phyloP scores from a whole-genome alignment of 92 coral and sea anemone species.

The Pocillopora grandis region DNA sequence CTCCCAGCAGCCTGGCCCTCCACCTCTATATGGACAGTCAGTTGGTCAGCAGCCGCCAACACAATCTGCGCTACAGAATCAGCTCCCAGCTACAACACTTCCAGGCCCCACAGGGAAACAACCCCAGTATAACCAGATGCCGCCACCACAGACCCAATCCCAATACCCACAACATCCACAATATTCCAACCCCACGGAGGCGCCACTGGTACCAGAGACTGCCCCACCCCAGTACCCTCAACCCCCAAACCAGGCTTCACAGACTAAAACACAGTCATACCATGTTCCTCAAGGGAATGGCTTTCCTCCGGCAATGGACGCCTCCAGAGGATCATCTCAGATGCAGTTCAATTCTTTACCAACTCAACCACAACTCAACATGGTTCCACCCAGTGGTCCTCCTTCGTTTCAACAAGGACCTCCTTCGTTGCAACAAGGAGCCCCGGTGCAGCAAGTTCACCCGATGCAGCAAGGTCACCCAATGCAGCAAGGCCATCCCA shows the following conservation, averaged over 20 bases:
- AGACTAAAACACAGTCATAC: constrained; percentile 15
- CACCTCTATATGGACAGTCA: constrained; percentile 59
- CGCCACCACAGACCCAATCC: constrained; percentile 57
- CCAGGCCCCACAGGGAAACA: constrained; percentile 34
- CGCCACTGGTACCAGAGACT: constrained; percentile 15
- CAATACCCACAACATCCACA: constrained; percentile 44
- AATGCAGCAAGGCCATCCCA: constrained; percentile 32
- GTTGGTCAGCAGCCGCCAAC: constrained; percentile 56
- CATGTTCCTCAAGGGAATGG: constrained; percentile 34
- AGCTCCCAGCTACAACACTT: constrained; percentile 27
- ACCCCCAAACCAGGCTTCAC: constrained; percentile 19
- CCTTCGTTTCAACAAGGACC: constrained; percentile 45
- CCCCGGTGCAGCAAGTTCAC: constrained; percentile 35
- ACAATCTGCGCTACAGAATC: constrained; percentile 40
- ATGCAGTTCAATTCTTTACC: constrained; percentile 29
- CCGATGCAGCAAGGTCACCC: constrained; percentile 20
- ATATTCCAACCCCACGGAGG: constrained; percentile 43
- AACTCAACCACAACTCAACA: constrained; percentile 25
- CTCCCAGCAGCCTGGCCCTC: constrained; percentile 37
- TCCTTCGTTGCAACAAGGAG: constrained; percentile 34
- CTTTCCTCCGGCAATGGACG: constrained; percentile 21
- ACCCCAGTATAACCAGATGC: constrained; percentile 43
- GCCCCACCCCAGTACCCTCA: constrained; percentile 42
- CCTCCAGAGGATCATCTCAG: constrained; percentile 23
- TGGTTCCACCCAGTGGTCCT: constrained; percentile 20